phyloP scores from a whole-genome alignment of 2,888 invertebrate species.

The Pegoplata infirma region DNA sequence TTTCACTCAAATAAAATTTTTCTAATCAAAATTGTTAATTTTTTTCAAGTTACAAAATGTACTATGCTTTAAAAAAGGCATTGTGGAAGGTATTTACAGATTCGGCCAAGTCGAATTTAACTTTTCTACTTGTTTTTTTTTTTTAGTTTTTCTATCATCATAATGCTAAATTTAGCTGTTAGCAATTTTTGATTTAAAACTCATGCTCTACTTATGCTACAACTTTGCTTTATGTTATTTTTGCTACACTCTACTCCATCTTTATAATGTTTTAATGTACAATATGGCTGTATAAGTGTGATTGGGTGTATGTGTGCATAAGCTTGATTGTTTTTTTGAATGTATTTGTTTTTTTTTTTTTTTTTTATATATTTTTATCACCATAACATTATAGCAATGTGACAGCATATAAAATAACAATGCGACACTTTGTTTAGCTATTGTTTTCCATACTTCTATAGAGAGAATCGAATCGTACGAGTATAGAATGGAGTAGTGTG shows the following conservation, averaged over 20 bases:
- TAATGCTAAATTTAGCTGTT: constrained; percentile 59
- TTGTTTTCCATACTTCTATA: not conserved
- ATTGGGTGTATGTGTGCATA: not conserved
- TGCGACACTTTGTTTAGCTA: constrained; percentile 27
- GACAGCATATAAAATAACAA: constrained; percentile 42
- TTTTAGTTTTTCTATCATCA: constrained; percentile 44
- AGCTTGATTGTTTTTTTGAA: not conserved
- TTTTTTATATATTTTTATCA: constrained; percentile 46
- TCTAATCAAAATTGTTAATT: too few relatives aligned
- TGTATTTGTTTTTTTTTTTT: constrained; percentile 15
- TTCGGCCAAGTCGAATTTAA: too few relatives aligned
- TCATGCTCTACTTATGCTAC: constrained; percentile 51
- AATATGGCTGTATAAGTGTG: not conserved
- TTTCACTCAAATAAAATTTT: too few relatives aligned
- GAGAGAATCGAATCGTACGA: not conserved
- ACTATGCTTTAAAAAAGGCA: too few relatives aligned
- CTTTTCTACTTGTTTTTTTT: not conserved
- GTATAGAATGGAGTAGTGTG: constrained; percentile 1
- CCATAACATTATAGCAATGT: constrained; percentile 46
- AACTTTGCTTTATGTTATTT: constrained; percentile 12
- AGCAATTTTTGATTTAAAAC: constrained; percentile 58
- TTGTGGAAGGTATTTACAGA: too few relatives aligned
- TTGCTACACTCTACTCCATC: not conserved
- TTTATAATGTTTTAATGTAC: constrained; percentile 16
- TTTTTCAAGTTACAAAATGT: too few relatives aligned